Base-by-base conservation (phyloP, 1,140 invertebrate genomes). In the Apis laboriosa region DNA sequence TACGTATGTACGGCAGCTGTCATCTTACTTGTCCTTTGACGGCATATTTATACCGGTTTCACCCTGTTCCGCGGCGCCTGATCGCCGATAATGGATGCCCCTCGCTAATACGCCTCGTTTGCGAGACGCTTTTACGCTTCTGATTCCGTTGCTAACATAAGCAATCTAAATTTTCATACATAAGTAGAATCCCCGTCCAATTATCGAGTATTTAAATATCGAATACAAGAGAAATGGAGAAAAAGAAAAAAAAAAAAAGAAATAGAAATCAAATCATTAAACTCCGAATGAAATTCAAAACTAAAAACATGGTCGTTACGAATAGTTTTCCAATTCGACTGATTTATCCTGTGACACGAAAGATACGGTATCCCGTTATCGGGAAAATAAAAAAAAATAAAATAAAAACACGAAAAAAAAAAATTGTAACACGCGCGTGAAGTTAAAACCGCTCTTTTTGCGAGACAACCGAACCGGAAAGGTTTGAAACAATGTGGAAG, bases 11-110 rank as follows among this genome's bases (percentile, higher is more conserved):
- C 77, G 71, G 68, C 76, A 77, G 66, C 81, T 83, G 81, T 83
- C 81, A 77, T 83, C 81, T 83, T 83, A 78, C 81, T 56, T 55
- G 81, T 83, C 81, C 76, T 78, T 83, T 83, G 78, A 84, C 78
- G 83, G 77, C 77, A 84, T 84, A 84, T 84, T 84, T 84, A 84
- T 84, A 81, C 72, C 72, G 83, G 83, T 84, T 84, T 82, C 76
- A 56, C 81, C 66, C 76, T 72, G 76, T 71, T 71, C 74, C 56
- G 11, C 28, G 67, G n/a, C 67, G 60, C 13, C 81, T 67, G 81
- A 83, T 83, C 75, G 66, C 76, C 81, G 81, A 83, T 83, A 77
- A 77, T 76, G 75, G 58, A 72, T 68, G 66, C 81, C 76, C 76
- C 34, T 55, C 58, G 76, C 81, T 78, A 83, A 83, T 78, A 76